Evolutionary conservation across 2,888 invertebrate genomes (phyloP).

Genomic region (Rhimphoctona megacephalus): DNA sequence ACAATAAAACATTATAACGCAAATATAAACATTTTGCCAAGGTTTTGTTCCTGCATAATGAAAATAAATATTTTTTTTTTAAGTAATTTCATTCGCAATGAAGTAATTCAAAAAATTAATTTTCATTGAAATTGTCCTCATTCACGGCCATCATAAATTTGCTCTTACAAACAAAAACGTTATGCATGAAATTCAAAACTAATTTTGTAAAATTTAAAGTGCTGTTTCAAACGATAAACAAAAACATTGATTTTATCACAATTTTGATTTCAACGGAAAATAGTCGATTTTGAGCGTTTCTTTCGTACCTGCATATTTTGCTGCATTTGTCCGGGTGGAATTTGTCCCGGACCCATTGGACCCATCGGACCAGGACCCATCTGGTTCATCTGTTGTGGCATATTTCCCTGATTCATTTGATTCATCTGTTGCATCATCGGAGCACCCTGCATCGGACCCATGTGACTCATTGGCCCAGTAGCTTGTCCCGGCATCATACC

Average conservation of each 20-base stretch:
- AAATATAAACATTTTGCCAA: neutral
- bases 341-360: constrained; percentile 79
- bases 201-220: neutral
- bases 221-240: too few species aligned
- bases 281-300: neutral
- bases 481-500: constrained; percentile 85
- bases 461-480: constrained; percentile 84
- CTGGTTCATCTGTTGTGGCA: constrained; percentile 83
- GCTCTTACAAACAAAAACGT: too few species aligned
- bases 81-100: too few species aligned
- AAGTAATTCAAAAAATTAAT: too few species aligned
- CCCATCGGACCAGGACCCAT: constrained; percentile 79
- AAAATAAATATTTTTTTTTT: too few species aligned
- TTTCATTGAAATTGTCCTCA: too few species aligned
- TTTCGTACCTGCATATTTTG: constrained; percentile 79
- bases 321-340: constrained; percentile 80
- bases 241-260: neutral
- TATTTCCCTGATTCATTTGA: constrained; percentile 81
- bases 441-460: constrained; percentile 86
- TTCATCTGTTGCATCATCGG: constrained; percentile 86
- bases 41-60: too few species aligned
- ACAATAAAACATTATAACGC: too few species aligned
- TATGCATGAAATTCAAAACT: neutral
- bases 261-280: neutral
- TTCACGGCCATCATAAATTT: too few species aligned